Base-by-base conservation (phyloP, 1,140 invertebrate genomes). In the Chionoecetes opilio region DNA sequence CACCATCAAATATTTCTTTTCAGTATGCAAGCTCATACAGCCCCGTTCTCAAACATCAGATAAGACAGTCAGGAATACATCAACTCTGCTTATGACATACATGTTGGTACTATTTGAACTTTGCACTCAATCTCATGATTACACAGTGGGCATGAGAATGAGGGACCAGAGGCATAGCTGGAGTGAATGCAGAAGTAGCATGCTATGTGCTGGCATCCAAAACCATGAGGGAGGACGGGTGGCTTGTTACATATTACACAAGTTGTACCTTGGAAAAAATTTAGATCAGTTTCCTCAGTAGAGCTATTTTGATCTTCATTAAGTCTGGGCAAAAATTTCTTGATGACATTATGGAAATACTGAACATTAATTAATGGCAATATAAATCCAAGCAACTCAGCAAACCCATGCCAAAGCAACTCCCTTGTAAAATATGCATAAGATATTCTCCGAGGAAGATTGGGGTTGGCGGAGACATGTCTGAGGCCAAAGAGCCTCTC, bases 351-450 rank as follows among this genome's bases (percentile, higher is more conserved):
- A 63, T 96, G 96, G 38, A 96, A 96, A 82, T 95, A 88, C 82
- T 95, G 92, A 17, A 94, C 8, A 32, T 95, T 94, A 21, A 96
- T 95, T 17, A 96, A 91, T 2, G 96, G 96, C 26, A 96, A 75
- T 82, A 95, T 63, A 37, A 94, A 92, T 17, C 93, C 94, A 17
- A 95, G 37, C 34, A 96, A 88, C n/a, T 96, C 96, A 53, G 95
- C 90, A 95, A 95, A 96, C 14, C 96, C 96, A 92, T 96, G 95
- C 96, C 96, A 96, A 38, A 96, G 85, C 32, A 96, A 91, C 84
- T 96, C 96, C 92, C 96, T 53, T 31, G 94, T 95, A 32, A 96
- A 96, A 91, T 95, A 96, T 26, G 91, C 88, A 29, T 96, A 96
- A 26, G 96, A 95, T 93, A 96, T 94, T 84, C 32, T 93, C 37